Percentiles rank a stretch among this genome's conserved stretches.
Evolutionary conservation across 1,140 invertebrate species (phyloP).

Genomic region (Musca domestica): DNA sequence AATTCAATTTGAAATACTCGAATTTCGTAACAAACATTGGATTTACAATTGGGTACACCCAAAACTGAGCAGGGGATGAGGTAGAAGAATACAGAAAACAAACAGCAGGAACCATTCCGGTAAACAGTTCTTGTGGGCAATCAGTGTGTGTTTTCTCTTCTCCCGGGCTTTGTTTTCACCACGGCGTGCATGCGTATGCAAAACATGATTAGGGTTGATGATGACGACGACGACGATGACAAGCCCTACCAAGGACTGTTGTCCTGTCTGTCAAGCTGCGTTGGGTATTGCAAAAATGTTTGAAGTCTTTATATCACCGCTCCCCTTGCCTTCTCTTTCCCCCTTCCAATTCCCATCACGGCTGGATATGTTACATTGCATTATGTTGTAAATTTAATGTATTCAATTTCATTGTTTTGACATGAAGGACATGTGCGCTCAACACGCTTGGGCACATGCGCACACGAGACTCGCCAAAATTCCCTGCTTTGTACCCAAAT

Average conservation of each 20-base stretch:
- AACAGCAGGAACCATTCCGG: neutral
- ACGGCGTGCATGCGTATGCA: neutral
- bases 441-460: neutral
- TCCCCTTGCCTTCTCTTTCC: too few species aligned
- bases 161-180: neutral
- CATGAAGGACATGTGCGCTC: constrained; percentile 12
- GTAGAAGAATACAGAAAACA: too few species aligned
- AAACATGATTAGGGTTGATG: constrained; percentile 10
- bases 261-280: too few species aligned
- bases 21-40: constrained; percentile 1
- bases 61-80: too few species aligned
- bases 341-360: too few species aligned
- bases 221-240: neutral
- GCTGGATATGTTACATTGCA: constrained; percentile 15
- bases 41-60: too few species aligned
- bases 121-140: constrained; percentile 7
- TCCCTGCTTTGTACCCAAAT: neutral
- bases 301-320: too few species aligned
- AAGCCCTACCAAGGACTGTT: neutral
- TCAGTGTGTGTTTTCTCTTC: too few species aligned
- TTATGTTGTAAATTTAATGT: neutral
- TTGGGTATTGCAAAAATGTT: too few species aligned
- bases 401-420: constrained; percentile 23
- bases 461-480: neutral
- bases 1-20: constrained; percentile 17